Conservation (phyloP, 2,797 vertebrate genomes). For the Siniperca undulata region DNA sequence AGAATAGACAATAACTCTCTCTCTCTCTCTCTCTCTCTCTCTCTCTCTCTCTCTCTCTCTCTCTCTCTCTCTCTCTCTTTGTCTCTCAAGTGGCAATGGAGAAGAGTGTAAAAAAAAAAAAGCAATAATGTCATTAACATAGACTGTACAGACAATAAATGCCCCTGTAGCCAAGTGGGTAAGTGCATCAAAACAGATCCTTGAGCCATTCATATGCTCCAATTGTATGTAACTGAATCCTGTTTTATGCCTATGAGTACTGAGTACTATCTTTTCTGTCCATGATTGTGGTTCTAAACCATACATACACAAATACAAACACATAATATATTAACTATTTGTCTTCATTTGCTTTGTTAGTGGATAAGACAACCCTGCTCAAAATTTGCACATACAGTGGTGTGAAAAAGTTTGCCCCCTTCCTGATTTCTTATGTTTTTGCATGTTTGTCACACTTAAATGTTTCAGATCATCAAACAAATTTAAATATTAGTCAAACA, state of each 20-base stretch:
- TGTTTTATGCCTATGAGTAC: constrained; percentile 1
- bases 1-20: constrained; percentile 46
- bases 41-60: background rate
- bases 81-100: constrained; percentile 29
- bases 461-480: too few relatives aligned
- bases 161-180: constrained; percentile 17
- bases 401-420: too few relatives aligned
- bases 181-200: constrained; percentile 40
- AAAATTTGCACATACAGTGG: background rate
- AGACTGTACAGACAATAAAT: constrained; percentile 33
- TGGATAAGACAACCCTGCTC: background rate
- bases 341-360: constrained; percentile 10
- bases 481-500: too few relatives aligned
- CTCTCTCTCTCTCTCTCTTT: background rate
- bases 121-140: constrained; percentile 36
- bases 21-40: constrained; percentile 2
- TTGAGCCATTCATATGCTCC: constrained; percentile 26
- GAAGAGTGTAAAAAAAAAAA: constrained; percentile 3
- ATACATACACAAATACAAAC: background rate
- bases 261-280: constrained; percentile 1
- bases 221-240: constrained; percentile 11
- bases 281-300: background rate
- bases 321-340: background rate
- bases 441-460: too few relatives aligned
- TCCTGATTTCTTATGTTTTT: too few relatives aligned